Base-by-base conservation (phyloP, 1,140 invertebrate genomes). In the Condylostylus longicornis region DNA sequence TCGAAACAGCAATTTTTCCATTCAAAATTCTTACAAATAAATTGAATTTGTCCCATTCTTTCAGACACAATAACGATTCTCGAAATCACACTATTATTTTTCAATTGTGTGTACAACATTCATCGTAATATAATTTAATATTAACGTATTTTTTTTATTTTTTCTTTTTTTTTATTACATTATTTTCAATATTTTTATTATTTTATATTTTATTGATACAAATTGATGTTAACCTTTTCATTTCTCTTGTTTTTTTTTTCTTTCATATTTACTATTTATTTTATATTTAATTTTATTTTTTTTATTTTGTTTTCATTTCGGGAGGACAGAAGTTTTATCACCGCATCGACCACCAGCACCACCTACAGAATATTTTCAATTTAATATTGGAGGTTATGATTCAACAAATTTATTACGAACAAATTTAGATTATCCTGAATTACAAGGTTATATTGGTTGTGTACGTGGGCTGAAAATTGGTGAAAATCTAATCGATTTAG, bases 331-430 rank as follows among this genome's bases (percentile, higher is more conserved):
- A 66, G 75, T 84, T 31, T 69, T 93, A 9, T 77, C 78, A 23
- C 86, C 86, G 2, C 79, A 83, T 54, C 65, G 87, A 42, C 82
- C 84, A 6, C 77, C 79, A 8, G 79, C 80, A 5, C 75, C 80
- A 8, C 82, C 85, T 9, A 80, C 76, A 1, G 79, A 82, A 45
- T 89, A 90, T 60, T 85, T 87, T 49, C 80, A 90, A 63, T 70
- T 91, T 40, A 88, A 88, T 63, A 65, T 93, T 25, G 89, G 87
- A 30, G 86, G 87, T 14, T 83, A 83, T 47, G 82, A 86, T 59
- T 62, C 70, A 2, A 71, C 77, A 49, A 80, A 78, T 48, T 58
- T 84, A 25, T 61, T 81, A 38, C 62, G 74, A 21, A 71, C 76
- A 5, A 67, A 70, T 21, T 59, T 67, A 32, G 70, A 74, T 25